phyloP scores from a whole-genome alignment of 2,797 vertebrate species.

The Muscicapa striata region DNA sequence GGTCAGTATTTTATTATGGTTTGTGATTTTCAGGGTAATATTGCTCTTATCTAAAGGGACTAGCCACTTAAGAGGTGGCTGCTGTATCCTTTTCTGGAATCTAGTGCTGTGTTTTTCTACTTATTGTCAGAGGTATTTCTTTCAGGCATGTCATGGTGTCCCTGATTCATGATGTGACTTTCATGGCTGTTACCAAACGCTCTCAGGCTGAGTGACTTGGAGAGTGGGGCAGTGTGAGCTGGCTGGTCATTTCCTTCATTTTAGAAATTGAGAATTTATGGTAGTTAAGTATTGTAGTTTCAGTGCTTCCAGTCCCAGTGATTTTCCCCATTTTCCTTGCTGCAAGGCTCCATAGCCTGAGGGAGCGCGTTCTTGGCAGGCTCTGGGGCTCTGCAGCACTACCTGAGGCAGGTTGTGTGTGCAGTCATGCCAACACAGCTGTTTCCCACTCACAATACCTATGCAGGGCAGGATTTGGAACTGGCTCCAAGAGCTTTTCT shows the following conservation, averaged over 20 bases:
- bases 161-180: neutral
- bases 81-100: neutral
- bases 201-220: neutral
- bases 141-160: neutral
- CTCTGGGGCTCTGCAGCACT: neutral
- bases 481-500: neutral
- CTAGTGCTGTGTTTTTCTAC: neutral
- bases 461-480: neutral
- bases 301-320: neutral
- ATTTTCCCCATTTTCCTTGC: neutral
- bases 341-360: neutral
- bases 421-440: neutral
- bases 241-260: neutral
- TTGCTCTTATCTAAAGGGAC: neutral
- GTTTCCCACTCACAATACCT: neutral
- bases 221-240: neutral
- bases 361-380: neutral
- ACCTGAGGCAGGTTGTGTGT: neutral
- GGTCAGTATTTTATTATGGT: neutral
- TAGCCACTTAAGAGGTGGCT: neutral
- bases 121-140: neutral
- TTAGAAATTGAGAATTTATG: neutral
- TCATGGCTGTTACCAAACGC: fast-evolving
- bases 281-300: neutral
- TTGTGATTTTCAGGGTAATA: neutral